Evolutionary conservation across 2,113 vertebrate species (phyloP).

Genomic region (Calidris pugnax): DNA sequence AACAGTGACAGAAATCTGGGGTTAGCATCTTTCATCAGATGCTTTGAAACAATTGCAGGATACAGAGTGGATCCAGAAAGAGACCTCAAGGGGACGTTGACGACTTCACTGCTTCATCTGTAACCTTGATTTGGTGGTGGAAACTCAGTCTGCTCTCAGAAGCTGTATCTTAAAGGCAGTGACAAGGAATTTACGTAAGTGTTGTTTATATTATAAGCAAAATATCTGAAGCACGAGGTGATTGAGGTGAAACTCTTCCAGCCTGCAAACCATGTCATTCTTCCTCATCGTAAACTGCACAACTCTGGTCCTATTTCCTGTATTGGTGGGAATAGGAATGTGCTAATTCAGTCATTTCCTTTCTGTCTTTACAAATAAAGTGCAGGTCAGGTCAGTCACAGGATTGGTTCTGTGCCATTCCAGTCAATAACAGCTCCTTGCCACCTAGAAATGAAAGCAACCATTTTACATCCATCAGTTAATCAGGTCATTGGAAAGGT

Average conservation of each 20-base stretch:
- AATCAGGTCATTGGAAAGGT: not conserved
- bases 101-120: conserved; percentile 36
- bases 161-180: not conserved
- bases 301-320: not conserved
- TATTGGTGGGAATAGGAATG: conserved; percentile 24
- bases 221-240: not conserved
- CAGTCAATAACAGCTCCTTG: conserved; percentile 85
- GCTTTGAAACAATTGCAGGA: conserved; percentile 60
- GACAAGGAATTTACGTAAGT: not conserved
- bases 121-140: conserved; percentile 3
- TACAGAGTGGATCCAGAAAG: conserved; percentile 12
- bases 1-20: not conserved
- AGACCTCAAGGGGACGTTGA: not conserved
- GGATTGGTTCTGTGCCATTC: conserved; percentile 93
- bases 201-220: not conserved
- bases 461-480: not conserved
- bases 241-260: conserved; percentile 6
- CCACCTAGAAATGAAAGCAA: conserved; percentile 79
- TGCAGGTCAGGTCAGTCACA: conserved; percentile 75
- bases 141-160: not conserved
- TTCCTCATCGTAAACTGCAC: not conserved
- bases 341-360: conserved; percentile 30
- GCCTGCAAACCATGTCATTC: not conserved
- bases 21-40: not conserved
- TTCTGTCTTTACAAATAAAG: not conserved